Base-by-base conservation (phyloP, 2,888 invertebrate species). In the Romanomermis culicivorax region DNA sequence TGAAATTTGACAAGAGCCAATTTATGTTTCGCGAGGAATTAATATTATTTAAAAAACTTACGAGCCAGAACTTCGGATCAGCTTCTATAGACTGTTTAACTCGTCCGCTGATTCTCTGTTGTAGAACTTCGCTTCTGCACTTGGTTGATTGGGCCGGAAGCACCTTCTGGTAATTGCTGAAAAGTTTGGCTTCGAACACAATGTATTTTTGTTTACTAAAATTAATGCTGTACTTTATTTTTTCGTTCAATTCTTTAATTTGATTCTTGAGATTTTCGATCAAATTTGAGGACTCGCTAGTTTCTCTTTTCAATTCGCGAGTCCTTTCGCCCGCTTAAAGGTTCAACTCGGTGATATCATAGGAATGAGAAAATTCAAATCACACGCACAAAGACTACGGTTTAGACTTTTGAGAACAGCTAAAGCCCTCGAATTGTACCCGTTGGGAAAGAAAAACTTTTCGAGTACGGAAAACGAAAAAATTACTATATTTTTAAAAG, bases 11-110 rank as follows among this genome's bases (percentile, higher is more conserved):
- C n/a, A n/a, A n/a, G n/a, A n/a, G n/a, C n/a, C n/a, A n/a, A n/a
- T n/a, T n/a, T n/a, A n/a, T n/a, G n/a, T n/a, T n/a, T n/a, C n/a
- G n/a, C n/a, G n/a, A n/a, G n/a, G n/a, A n/a, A n/a, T n/a, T n/a
- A n/a, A n/a, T n/a, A n/a, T 36, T 36, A 36, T 36, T 11, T 45
- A 23, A 7, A 11, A n/a, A 17, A 7, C 47, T 49, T 30, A 65
- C 65, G 61, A 67, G 61, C 65, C 65, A 67, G 59, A 64, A 67
- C 11, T 65, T 60, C 58, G 59, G 61, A 53, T 66, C 63, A 51
- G 61, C 58, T 20, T 59, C 58, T 11, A 62, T 54, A 2, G 59
- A 58, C 26, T 64, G 63, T 51, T 60, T 61, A 4, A 60, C 59
- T 55, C 64, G 63, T 27, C 58, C 58, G 20, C 2, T 17, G 20